Evolutionary conservation across 92 coral and sea anemone genomes (phyloP).

Genomic region (Paramuricea clavata): DNA sequence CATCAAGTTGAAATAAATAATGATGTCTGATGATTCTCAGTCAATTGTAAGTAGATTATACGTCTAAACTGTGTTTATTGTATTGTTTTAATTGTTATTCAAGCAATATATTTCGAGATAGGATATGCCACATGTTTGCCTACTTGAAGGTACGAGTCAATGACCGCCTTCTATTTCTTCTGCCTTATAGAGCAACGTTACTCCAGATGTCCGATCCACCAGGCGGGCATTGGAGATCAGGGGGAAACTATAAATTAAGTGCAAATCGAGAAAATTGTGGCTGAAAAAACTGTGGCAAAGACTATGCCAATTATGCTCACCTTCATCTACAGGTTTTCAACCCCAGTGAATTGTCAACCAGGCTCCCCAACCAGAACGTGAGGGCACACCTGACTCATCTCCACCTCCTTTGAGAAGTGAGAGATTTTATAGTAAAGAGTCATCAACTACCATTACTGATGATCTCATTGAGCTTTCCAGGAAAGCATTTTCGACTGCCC

Average conservation of each 20-base stretch:
- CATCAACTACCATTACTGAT: constrained; percentile 1
- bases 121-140: too few relatives aligned
- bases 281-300: not conserved
- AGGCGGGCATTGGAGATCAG: not conserved
- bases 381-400: too few relatives aligned
- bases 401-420: too few relatives aligned
- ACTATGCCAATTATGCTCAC: not conserved
- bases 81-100: too few relatives aligned
- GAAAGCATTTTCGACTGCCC: too few relatives aligned
- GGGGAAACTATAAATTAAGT: not conserved
- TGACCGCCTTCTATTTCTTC: constrained; percentile 1
- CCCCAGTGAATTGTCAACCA: not conserved
- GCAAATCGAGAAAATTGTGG: not conserved
- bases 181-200: not conserved
- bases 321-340: too few relatives aligned
- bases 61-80: not conserved
- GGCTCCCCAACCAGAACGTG: not conserved
- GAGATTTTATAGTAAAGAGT: too few relatives aligned
- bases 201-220: constrained; percentile 12
- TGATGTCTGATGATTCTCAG: not conserved
- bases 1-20: not conserved
- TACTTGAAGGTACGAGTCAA: not conserved
- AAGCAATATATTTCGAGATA: too few relatives aligned
- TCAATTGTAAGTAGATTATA: not conserved
- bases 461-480: too few relatives aligned